Conservation (phyloP, 2,888 invertebrate species). For the Aspidiotus destructor region DNA sequence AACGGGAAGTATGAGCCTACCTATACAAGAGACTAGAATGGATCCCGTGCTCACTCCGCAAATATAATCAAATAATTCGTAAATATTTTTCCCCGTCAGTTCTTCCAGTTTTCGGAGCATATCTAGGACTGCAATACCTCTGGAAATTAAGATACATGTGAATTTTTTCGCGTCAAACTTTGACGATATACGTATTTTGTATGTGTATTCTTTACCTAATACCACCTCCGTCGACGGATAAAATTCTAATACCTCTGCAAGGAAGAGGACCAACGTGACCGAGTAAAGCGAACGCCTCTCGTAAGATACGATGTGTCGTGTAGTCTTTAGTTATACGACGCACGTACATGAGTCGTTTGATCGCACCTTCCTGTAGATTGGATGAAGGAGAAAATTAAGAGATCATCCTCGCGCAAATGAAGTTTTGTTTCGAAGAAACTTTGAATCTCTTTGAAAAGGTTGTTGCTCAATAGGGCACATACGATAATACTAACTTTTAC, state of each 20-base stretch:
- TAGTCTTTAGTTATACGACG: conserved; percentile 43
- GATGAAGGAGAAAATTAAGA: neutral
- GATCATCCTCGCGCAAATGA: neutral
- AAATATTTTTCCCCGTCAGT: conserved; percentile 55
- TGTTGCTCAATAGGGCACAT: neutral
- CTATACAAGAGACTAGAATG: conserved; percentile 63
- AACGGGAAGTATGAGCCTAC: conserved; percentile 42
- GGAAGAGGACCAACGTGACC: conserved; percentile 61
- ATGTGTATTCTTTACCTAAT: conserved; percentile 46
- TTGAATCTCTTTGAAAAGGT: too few relatives aligned
- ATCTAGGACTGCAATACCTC: conserved; percentile 77
- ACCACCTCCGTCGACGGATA: conserved; percentile 85
- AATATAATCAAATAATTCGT: conserved; percentile 78
- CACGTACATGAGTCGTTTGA: conserved; percentile 54
- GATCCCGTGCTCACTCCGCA: conserved; percentile 78
- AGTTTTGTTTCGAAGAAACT: neutral
- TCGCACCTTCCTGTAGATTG: conserved; percentile 53
- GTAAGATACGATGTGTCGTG: conserved; percentile 41
- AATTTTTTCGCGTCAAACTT: neutral
- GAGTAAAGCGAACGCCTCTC: conserved; percentile 57
- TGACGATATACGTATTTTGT: neutral
- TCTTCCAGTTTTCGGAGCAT: conserved; percentile 68
- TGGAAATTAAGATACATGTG: conserved; percentile 38
- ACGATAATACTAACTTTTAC: conserved; percentile 50
- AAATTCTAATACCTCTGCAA: conserved; percentile 64